Base-by-base conservation (phyloP, 2,113 vertebrate species). In the Harpagus bidentatus region DNA sequence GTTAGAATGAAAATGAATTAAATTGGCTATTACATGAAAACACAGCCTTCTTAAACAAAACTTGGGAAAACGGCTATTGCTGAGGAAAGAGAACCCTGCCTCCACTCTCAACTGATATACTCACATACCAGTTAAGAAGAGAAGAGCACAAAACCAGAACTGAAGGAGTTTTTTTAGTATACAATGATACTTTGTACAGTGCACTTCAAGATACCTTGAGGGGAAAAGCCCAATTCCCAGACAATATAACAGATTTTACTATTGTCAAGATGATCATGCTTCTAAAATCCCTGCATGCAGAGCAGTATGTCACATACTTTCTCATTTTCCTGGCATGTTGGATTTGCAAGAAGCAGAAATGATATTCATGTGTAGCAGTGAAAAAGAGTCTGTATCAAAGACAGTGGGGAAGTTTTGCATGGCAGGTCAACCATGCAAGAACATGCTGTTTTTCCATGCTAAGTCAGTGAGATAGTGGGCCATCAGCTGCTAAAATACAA, bases 401-500 rank as follows among this genome's bases (percentile, higher is more conserved):
- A 23, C 21, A 67, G 10, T 8, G 34, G 72, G 42, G 47, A 83
- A 67, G 47, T 76, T 76, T 83, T 76, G 42, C 56, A 19, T 55
- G 40, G 45, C 67, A 87, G 59, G 32, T 31, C 65, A 88, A 4
- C 43, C 56, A 29, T 14, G 66, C 74, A 66, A 73, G 79, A 17
- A 48, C 81, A 86, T 26, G 26, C 26, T 95, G 10, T 79, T 77
- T 81, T 38, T 32, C 52, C 16, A 1, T 81, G 38, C 66, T 84
- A 66, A 86, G 61, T 43, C 91, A 91, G 17, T 19, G 65, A 82
- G 77, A 79, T 23, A 89, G 81, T 8, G 62, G 87, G 53, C 74
- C 91, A 92, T 87, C 74, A 78, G 82, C 66, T 73, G 58, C 91
- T 82, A 32, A 77, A 70, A 85, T 73, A 96, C 89, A 96, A 95